Conservation (phyloP, 2,113 vertebrate species). For the Sphyrna mokarran region DNA sequence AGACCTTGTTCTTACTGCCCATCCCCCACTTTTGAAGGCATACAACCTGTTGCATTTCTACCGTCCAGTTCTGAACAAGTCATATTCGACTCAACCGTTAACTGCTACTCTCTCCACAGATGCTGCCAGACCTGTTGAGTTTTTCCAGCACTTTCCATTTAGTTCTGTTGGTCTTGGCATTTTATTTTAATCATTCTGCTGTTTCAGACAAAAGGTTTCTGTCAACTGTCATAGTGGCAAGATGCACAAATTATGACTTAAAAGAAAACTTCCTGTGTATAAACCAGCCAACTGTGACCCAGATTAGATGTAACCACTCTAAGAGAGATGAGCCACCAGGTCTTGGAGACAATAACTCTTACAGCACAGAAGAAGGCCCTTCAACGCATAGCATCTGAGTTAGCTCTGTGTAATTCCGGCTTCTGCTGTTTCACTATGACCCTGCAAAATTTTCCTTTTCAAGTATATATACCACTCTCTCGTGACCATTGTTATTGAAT, state of each 20-base stretch:
- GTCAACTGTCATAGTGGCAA: not conserved
- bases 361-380: not conserved
- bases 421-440: not conserved
- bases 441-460: not conserved
- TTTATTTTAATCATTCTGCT: not conserved
- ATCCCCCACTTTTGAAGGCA: no score
- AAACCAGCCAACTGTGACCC: not conserved
- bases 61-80: no score
- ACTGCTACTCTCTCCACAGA: no score
- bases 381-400: not conserved
- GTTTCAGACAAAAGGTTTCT: not conserved
- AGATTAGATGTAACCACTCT: not conserved
- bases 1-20: no score
- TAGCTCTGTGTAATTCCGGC: not conserved
- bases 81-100: no score
- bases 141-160: no score
- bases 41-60: no score
- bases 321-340: not conserved
- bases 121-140: no score
- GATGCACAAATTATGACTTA: not conserved
- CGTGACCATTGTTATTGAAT: not conserved
- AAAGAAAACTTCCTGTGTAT: not conserved
- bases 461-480: not conserved
- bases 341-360: not conserved
- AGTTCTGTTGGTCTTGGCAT: not conserved